These are phyloP conservation scores for Euleptes europaea DNA, from an alignment of 2,113 vertebrate species.

Conservation along the genomic window DNA sequence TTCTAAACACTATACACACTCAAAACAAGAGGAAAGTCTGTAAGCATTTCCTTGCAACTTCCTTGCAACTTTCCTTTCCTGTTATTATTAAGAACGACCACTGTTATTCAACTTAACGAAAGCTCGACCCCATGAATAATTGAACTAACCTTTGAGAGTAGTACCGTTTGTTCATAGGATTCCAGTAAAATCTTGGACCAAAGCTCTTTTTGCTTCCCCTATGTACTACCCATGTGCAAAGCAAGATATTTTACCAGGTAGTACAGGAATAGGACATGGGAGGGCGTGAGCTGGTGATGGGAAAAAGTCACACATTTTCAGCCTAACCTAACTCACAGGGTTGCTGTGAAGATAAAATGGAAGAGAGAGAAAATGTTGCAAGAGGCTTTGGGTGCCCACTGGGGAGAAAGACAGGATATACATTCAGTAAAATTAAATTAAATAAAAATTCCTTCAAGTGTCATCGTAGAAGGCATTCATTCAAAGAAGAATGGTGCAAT, in stretches of 20 bases:
- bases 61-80: background rate
- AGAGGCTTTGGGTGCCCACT: too few relatives aligned
- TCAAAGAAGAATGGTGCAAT: background rate
- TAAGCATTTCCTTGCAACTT: background rate
- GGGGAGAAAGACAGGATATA: too few relatives aligned
- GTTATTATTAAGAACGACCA: background rate
- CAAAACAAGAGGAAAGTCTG: background rate
- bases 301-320: too few relatives aligned
- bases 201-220: background rate
- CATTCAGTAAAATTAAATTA: too few relatives aligned
- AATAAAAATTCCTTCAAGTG: background rate
- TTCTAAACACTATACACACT: background rate
- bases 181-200: background rate
- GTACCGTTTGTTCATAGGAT: background rate
- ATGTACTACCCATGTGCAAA: background rate
- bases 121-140: background rate
- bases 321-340: too few relatives aligned
- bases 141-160: background rate
- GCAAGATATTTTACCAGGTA: background rate
- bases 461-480: background rate
- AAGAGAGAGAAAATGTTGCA: too few relatives aligned
- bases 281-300: background rate
- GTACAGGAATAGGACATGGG: background rate
- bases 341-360: too few relatives aligned
- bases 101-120: background rate